phyloP scores from a whole-genome alignment of 2,797 vertebrate genomes.

The Fistularia commersonii region DNA sequence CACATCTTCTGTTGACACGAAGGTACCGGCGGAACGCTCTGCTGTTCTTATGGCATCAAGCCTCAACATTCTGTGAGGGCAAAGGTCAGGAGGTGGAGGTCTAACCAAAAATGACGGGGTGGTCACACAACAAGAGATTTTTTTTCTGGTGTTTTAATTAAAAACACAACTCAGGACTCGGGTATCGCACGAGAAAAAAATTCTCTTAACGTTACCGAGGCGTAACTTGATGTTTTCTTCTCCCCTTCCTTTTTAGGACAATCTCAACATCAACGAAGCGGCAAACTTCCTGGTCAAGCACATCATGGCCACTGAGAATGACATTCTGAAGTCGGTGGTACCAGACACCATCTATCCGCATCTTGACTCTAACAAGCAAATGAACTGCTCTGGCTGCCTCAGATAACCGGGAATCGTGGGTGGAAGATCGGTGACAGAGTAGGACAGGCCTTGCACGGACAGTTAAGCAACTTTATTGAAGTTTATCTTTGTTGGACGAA shows the following conservation, averaged over 20 bases:
- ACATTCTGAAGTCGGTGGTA: conserved; percentile 81
- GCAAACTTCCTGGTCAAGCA: conserved; percentile 94
- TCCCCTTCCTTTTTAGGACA: conserved; percentile 76
- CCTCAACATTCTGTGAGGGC: conserved; percentile 61
- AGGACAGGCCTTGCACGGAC: background rate
- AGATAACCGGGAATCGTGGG: conserved; percentile 61
- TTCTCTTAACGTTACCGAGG: too few relatives aligned
- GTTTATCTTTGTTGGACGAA: too few relatives aligned
- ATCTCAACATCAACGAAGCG: conserved; percentile 92
- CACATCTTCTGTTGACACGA: conserved; percentile 35
- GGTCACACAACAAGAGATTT: background rate
- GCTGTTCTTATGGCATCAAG: conserved; percentile 16
- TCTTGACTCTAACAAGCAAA: conserved; percentile 71
- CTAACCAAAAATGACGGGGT: conserved; percentile 1
- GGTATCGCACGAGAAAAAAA: too few relatives aligned
- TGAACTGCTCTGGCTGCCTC: conserved; percentile 45
- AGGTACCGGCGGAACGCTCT: conserved; percentile 5
- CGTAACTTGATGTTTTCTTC: background rate
- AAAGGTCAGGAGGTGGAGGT: conserved; percentile 39
- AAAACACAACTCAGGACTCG: too few relatives aligned
- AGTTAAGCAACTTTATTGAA: too few relatives aligned
- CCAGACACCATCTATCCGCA: conserved; percentile 88
- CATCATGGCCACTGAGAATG: conserved; percentile 91
- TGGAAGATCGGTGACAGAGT: background rate
- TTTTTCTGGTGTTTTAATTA: too few relatives aligned